A percentile compares a stretch with the other conserved stretches of the same genome.
Evolutionary conservation across 2,797 vertebrate species (phyloP).

Genomic region (Pelochelys cantorii): DNA sequence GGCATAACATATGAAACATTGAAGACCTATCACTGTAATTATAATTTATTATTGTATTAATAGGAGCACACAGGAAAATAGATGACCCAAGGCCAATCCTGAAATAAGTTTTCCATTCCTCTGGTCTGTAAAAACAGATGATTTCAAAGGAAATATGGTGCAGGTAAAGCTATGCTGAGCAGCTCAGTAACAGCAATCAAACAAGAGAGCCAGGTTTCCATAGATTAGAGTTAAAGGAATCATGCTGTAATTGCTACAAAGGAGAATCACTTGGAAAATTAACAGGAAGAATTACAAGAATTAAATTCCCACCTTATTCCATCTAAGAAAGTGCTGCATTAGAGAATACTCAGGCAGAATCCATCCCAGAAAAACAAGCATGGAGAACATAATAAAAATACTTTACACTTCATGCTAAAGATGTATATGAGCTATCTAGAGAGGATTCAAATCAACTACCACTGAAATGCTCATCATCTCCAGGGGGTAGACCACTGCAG

Average conservation of each 20-base stretch:
- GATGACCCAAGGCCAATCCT: not conserved
- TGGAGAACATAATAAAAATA: fast-evolving
- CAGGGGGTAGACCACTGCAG: not conserved
- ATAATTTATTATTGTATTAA: not conserved
- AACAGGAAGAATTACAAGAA: not conserved
- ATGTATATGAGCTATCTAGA: not conserved
- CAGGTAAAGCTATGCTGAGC: not conserved
- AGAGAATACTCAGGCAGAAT: not conserved
- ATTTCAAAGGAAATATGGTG: not conserved
- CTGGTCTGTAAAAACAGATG: not conserved
- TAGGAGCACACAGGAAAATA: fast-evolving
- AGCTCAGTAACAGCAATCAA: not conserved
- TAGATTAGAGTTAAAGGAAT: not conserved
- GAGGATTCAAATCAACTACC: fast-evolving
- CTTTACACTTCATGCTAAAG: fast-evolving
- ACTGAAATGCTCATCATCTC: fast-evolving
- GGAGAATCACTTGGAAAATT: no score
- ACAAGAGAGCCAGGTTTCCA: not conserved
- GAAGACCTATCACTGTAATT: not conserved
- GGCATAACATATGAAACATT: not conserved
- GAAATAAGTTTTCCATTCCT: not conserved
- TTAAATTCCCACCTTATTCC: not conserved
- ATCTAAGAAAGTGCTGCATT: not conserved
- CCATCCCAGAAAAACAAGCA: not conserved
- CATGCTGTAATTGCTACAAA: not conserved